These are phyloP conservation scores for Gnathonemus echidnorhynchus DNA, from an alignment of 2,113 vertebrate genomes.

Conservation along the genomic window DNA sequence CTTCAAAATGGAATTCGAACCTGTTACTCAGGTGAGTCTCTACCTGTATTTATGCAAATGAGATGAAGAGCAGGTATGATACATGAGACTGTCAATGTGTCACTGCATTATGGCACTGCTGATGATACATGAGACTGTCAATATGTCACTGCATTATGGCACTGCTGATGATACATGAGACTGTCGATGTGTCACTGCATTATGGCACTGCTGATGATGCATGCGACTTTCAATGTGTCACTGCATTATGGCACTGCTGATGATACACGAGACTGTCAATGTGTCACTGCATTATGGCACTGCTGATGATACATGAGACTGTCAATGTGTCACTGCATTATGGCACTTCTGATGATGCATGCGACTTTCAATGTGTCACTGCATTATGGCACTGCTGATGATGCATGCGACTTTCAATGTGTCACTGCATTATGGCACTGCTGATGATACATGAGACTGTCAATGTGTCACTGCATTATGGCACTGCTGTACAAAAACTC, in stretches of 20 bases:
- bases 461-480: not conserved
- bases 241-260: too few relatives aligned
- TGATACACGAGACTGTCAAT: too few relatives aligned
- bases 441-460: not conserved
- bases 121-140: too few relatives aligned
- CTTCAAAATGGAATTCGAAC: not conserved
- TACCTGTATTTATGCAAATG: not conserved
- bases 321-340: not conserved
- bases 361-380: not conserved
- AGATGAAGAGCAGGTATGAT: not conserved
- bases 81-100: not conserved
- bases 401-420: not conserved
- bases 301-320: not conserved
- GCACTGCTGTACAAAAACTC: not conserved
- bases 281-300: too few relatives aligned
- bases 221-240: too few relatives aligned
- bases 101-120: not conserved
- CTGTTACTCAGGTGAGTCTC: not conserved
- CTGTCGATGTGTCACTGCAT: too few relatives aligned
- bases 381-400: not conserved
- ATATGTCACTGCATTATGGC: too few relatives aligned
- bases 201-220: too few relatives aligned
- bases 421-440: not conserved
- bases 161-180: too few relatives aligned
- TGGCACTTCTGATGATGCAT: not conserved